A percentile compares a stretch with the other conserved stretches of the same genome.
phyloP scores from a whole-genome alignment of 2,113 vertebrate genomes.

The Lophius piscatorius region DNA sequence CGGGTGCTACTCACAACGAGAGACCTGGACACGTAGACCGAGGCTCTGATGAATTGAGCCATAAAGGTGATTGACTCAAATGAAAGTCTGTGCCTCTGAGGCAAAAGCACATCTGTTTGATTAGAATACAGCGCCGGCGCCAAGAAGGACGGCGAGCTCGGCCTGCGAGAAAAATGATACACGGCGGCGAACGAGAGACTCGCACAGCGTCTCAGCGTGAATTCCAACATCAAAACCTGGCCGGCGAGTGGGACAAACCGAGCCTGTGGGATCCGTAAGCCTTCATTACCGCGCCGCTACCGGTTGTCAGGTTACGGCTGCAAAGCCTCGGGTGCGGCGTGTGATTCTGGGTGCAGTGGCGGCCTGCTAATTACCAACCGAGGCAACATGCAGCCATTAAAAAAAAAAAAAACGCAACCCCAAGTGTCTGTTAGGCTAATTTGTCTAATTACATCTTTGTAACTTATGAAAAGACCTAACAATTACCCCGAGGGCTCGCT shows the following conservation, averaged over 20 bases:
- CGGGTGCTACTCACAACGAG: constrained; percentile 66
- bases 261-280: constrained; percentile 68
- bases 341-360: constrained; percentile 71
- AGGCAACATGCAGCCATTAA: constrained; percentile 75
- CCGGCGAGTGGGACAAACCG: constrained; percentile 62
- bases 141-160: constrained; percentile 39
- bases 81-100: constrained; percentile 67
- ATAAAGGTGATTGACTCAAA: constrained; percentile 75
- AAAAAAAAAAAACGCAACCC: constrained; percentile 74
- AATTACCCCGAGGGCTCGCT: constrained; percentile 73
- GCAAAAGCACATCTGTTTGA: constrained; percentile 64
- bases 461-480: constrained; percentile 78
- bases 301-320: constrained; percentile 75
- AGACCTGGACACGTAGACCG: constrained; percentile 60
- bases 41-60: constrained; percentile 72
- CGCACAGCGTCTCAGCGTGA: constrained; percentile 58
- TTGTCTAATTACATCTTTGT: constrained; percentile 80
- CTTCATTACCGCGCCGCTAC: constrained; percentile 68
- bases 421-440: constrained; percentile 77
- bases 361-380: constrained; percentile 78
- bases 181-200: constrained; percentile 53
- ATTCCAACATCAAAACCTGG: constrained; percentile 63
- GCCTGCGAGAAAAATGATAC: constrained; percentile 53
- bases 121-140: constrained; percentile 55
- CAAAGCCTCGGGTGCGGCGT: constrained; percentile 67